These are phyloP conservation scores for Scomberomorus guttatus DNA, from an alignment of 2,797 vertebrate species.

Conservation along the genomic window DNA sequence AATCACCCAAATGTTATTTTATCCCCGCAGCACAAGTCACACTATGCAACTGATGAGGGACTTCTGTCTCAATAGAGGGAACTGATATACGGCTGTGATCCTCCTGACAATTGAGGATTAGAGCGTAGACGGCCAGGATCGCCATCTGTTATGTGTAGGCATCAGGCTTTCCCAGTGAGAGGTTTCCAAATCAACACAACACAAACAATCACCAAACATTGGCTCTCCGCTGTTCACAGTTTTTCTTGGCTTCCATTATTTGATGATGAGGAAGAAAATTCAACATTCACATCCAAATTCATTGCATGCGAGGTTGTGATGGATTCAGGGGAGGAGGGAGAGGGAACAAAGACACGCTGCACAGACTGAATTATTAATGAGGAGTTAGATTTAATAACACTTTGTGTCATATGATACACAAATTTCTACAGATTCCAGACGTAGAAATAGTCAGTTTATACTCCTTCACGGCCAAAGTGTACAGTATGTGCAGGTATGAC, in stretches of 20 bases:
- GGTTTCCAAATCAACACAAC: constrained; percentile 50
- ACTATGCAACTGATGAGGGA: constrained; percentile 21
- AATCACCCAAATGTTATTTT: constrained; percentile 12
- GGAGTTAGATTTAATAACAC: constrained; percentile 67
- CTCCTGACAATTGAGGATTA: constrained; percentile 69
- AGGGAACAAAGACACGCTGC: constrained; percentile 57
- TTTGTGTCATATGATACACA: constrained; percentile 64
- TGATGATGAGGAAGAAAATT: constrained; percentile 38
- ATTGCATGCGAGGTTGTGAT: constrained; percentile 16
- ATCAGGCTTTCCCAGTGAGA: constrained; percentile 60
- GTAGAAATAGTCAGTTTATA: constrained; percentile 4
- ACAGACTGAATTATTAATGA: constrained; percentile 80
- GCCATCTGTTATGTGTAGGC: constrained; percentile 72
- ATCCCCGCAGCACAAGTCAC: not conserved
- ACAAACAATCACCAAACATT: constrained; percentile 21
- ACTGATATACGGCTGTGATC: constrained; percentile 46
- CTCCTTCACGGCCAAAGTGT: not conserved
- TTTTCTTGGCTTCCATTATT: constrained; percentile 34
- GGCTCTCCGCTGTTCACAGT: constrained; percentile 20
- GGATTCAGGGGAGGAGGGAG: constrained; percentile 34
- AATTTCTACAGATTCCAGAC: constrained; percentile 44
- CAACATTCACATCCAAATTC: constrained; percentile 29
- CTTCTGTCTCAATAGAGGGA: constrained; percentile 43
- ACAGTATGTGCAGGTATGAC: constrained; percentile 1
- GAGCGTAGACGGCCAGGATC: constrained; percentile 44